phyloP scores from a whole-genome alignment of 2,113 vertebrate species.

The Tychaedon coryphoeus region DNA sequence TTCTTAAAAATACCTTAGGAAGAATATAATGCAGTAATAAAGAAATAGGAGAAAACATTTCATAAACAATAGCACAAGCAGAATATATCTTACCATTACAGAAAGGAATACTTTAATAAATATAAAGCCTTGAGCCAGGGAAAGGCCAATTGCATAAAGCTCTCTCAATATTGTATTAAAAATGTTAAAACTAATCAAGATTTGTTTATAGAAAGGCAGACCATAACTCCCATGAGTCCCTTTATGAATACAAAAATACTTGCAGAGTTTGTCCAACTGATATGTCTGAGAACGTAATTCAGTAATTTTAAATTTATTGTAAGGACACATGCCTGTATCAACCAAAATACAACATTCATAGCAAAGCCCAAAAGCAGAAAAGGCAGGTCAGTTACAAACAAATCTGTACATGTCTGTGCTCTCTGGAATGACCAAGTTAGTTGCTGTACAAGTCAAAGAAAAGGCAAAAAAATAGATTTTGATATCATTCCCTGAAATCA shows the following conservation, averaged over 20 bases:
- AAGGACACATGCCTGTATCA: neutral
- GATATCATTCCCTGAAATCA: neutral
- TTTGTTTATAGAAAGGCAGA: neutral
- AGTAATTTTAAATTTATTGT: neutral
- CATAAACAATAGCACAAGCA: neutral
- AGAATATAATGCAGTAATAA: neutral
- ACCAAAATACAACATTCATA: neutral
- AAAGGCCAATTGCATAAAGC: neutral
- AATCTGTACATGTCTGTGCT: rapidly evolving
- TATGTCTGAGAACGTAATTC: neutral
- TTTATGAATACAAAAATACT: neutral
- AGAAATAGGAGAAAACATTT: neutral
- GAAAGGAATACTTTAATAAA: neutral
- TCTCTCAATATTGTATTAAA: neutral
- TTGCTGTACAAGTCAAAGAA: neutral
- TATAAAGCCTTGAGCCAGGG: neutral
- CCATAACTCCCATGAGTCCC: neutral
- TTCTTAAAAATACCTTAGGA: neutral
- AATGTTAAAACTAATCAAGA: neutral
- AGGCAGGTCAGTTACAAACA: neutral
- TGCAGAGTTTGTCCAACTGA: neutral
- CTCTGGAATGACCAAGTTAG: neutral
- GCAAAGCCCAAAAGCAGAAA: neutral
- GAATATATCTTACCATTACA: neutral
- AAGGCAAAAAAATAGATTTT: neutral